Evolutionary conservation across 2,113 vertebrate species (phyloP).

Genomic region (Solea senegalensis): DNA sequence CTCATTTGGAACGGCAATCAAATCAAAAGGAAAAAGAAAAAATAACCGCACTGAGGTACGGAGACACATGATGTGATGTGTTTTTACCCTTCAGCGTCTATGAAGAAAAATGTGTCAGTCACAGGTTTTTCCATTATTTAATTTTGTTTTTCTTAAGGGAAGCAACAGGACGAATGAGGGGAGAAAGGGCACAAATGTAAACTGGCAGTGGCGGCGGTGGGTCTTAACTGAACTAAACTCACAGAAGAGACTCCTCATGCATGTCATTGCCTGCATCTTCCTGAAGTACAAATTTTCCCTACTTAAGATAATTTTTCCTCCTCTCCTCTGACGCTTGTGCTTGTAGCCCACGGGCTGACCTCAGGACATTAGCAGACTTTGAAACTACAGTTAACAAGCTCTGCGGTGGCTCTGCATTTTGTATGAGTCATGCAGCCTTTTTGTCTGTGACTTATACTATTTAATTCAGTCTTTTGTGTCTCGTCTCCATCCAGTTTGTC

Average conservation of each 20-base stretch:
- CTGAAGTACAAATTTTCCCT: constrained; percentile 20
- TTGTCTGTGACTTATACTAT: constrained; percentile 15
- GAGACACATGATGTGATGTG: constrained; percentile 35
- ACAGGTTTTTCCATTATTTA: constrained; percentile 54
- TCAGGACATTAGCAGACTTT: constrained; percentile 33
- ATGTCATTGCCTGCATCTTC: constrained; percentile 11
- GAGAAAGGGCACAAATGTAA: constrained; percentile 4
- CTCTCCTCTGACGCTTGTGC: constrained; percentile 14
- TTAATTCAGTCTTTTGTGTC: constrained; percentile 22
- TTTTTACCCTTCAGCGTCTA: constrained; percentile 45
- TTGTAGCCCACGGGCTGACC: constrained; percentile 39
- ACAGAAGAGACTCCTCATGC: neutral
- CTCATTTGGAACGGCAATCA: constrained; percentile 64
- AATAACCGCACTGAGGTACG: neutral
- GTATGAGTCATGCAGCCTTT: neutral
- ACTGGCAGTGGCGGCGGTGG: neutral
- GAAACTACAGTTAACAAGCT: constrained; percentile 22
- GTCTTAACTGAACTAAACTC: constrained; percentile 9
- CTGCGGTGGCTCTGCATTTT: constrained; percentile 16
- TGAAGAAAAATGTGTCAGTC: constrained; percentile 32
- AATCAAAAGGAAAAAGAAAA: constrained; percentile 24
- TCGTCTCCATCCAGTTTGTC: neutral
- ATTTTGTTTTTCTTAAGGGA: constrained; percentile 32
- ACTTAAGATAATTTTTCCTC: constrained; percentile 24
- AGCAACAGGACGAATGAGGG: constrained; percentile 1